Evolutionary conservation across 37 sponge, comb jelly and placozoan genomes (phyloP), one percentile per base, ranked within the genome.

Genomic region (Axinella damicornis): DNA sequence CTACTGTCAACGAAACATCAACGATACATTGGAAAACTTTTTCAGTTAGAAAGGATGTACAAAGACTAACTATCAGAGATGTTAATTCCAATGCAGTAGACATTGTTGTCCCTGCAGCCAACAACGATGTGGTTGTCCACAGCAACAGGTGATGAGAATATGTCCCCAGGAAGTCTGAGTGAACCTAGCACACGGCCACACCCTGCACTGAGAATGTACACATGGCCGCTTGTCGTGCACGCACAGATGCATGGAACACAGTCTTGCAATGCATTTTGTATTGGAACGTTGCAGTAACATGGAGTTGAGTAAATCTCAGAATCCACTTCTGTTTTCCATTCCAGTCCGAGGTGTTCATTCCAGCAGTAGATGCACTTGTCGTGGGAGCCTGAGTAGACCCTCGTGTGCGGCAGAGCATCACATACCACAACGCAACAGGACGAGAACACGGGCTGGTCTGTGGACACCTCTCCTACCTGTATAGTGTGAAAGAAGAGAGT

Each of bases 61-160:
- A 46, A 46, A 46, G 9, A 46, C 6, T 9, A 46, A 46, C 46
- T 12, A 46, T 12, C 9, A 12, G 9, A 46, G 46, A 12, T 46
- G n/a, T 69, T 5, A 69, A 35, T 32, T 17, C 53, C 55, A 11
- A 92, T 35, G 58, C 93, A 83, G 72, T 96, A 90, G 18, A 92
- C 64, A 61, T 85, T 22, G 39, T 96, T 74, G 53, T 96, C 92
- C 15, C 97, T 62, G 41, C 97, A 94, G 21, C 97, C 97, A 39
- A 95, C 83, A 17, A 93, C 74, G 32, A 96, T 60, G 14, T 53
- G 59, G 73, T 53, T 65, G n/a, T 77, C 73, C 58, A 82, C 40
- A 4, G 71, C 52, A 13, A 94, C 95, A 41, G 97, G 95, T 24
- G 97, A 96, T 25, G 97, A 96, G 56, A 88, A 96, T 21, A 94